Base-by-base conservation (phyloP, 1,140 invertebrate species). In the Hylaeus anthracinus region DNA sequence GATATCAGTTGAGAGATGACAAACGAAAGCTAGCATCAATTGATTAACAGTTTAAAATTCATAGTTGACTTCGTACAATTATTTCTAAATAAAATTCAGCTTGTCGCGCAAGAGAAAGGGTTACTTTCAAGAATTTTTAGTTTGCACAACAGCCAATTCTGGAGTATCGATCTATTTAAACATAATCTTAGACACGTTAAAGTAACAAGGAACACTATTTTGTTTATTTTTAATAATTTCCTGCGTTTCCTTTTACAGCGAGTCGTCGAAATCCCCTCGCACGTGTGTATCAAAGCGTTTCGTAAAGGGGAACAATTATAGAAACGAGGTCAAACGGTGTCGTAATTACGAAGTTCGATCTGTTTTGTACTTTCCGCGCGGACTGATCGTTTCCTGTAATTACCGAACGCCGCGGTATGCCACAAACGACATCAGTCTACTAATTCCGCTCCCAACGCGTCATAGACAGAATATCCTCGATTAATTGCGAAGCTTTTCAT, bases 401-500 rank as follows among this genome's bases (percentile, higher is more conserved):
- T 76, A 73, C 37, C 3, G 26, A 3, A 6, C 37, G 39, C 56
- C n/a, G 3, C 1, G 45, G 26, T n/a, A 5, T 6, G 14, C 60
- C 69, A 12, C 67, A n/a, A 72, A 64, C 61, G 65, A 69, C 56
- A 9, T 1, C 39, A 14, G n/a, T 56, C 55, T 81, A 81, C 39
- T 65, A 84, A 81, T 84, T 81, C 61, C 12, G 4, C 39, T n/a
- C 41, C 10, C 5, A 10, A 9, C 61, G 60, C 15, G 26, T 26
- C 48, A 3, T 2, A 15, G 12, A 61, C 10, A 70, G 58, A 65
- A 41, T 69, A 65, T 76, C 77, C 76, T 41, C 45, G 39, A 81
- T 81, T 85, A 85, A 85, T 85, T 63, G 67, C 10, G 1, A 43
- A 53, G 39, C 72, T 75, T 85, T 84, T 81, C 67, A 84, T 64